Evolutionary conservation across 2,888 invertebrate species (phyloP).

Genomic region (Drosophila hamatofila): DNA sequence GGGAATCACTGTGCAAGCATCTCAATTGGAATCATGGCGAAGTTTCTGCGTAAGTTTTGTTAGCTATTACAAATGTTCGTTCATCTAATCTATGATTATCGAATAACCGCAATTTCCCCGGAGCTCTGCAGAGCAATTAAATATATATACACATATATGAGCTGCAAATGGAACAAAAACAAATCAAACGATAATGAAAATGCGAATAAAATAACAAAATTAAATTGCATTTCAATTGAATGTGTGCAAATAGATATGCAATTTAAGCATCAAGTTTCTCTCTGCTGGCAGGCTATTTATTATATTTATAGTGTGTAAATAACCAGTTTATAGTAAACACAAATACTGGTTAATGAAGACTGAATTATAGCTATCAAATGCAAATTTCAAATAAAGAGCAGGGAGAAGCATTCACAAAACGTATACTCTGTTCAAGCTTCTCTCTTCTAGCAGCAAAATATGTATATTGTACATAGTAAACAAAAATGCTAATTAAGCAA

Average conservation of each 20-base stretch:
- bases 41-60: constrained; percentile 40
- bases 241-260: constrained; percentile 54
- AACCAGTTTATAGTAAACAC: neutral
- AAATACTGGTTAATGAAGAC: no score
- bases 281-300: neutral
- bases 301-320: neutral
- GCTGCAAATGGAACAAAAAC: constrained; percentile 64
- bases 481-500: neutral
- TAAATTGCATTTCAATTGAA: constrained; percentile 50
- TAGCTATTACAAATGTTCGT: constrained; percentile 68
- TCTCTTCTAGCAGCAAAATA: neutral
- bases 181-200: constrained; percentile 48
- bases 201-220: constrained; percentile 37
- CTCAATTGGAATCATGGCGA: constrained; percentile 59
- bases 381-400: neutral
- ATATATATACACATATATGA: constrained; percentile 43
- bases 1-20: constrained; percentile 49
- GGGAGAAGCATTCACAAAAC: neutral
- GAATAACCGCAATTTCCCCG: constrained; percentile 46
- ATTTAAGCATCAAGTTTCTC: constrained; percentile 12
- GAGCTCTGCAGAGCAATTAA: constrained; percentile 68
- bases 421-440: neutral
- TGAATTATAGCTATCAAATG: neutral
- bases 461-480: neutral
- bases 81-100: constrained; percentile 70